These are phyloP conservation scores for Peromyscus polionotus DNA, from an alignment of 2,113 vertebrate genomes.

Conservation along the genomic window DNA sequence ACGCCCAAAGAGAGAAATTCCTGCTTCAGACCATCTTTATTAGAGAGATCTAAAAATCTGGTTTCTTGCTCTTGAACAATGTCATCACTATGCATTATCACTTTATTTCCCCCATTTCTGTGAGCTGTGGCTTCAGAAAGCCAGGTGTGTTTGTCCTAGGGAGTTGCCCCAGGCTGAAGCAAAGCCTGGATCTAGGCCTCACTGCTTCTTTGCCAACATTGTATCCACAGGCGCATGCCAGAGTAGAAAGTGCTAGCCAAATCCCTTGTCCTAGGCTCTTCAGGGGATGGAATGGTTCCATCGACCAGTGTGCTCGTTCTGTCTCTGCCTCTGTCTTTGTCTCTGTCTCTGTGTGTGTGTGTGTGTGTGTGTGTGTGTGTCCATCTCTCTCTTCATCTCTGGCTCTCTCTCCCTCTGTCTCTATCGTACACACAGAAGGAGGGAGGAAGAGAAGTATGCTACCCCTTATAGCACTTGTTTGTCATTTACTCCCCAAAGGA, in stretches of 20 bases:
- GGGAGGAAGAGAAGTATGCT: no score
- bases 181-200: not conserved
- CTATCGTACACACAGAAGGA: not conserved
- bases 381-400: not conserved
- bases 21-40: not conserved
- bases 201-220: not conserved
- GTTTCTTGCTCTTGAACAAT: not conserved
- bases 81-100: not conserved
- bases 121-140: not conserved
- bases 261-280: not conserved
- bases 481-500: not conserved
- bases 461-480: not conserved
- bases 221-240: not conserved
- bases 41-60: not conserved
- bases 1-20: not conserved
- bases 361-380: not conserved
- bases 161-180: not conserved
- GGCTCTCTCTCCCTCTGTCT: not conserved
- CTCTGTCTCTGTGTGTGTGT: not conserved
- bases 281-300: not conserved
- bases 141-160: not conserved
- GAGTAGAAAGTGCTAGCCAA: not conserved
- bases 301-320: no score
- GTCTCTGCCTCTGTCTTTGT: not conserved
- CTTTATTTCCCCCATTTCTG: not conserved